Percentiles rank a stretch among this genome's conserved stretches.
Evolutionary conservation across 2,113 vertebrate species (phyloP).

Genomic region (Fulmarus glacialis): DNA sequence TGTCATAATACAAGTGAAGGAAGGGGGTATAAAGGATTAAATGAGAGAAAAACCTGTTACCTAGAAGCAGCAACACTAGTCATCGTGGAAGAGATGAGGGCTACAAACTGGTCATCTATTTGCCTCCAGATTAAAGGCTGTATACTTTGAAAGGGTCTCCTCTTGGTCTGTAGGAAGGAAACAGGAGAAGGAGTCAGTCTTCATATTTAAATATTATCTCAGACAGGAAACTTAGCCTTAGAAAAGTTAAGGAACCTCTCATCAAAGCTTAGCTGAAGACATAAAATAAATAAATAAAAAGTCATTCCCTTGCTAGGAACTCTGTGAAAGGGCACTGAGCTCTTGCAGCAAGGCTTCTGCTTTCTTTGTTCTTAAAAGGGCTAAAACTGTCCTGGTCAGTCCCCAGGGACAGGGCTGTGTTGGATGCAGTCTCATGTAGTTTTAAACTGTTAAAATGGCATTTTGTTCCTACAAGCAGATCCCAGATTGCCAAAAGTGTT

Average conservation of each 20-base stretch:
- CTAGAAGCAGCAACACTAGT: neutral
- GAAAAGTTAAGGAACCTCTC: neutral
- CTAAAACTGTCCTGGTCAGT: neutral
- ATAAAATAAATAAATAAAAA: constrained; percentile 43
- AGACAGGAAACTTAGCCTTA: constrained; percentile 15
- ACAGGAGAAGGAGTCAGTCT: neutral
- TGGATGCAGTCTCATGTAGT: neutral
- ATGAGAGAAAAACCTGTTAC: neutral
- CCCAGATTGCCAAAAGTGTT: neutral
- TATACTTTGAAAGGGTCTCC: neutral
- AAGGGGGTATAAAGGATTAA: neutral
- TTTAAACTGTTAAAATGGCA: neutral
- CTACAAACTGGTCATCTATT: neutral
- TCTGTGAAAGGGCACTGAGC: constrained; percentile 29
- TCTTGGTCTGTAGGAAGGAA: constrained; percentile 29
- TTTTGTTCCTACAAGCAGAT: neutral
- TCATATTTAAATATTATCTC: constrained; percentile 5
- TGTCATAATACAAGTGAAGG: neutral
- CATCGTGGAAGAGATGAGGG: neutral
- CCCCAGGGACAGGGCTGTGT: neutral
- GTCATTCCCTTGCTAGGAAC: neutral
- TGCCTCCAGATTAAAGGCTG: neutral
- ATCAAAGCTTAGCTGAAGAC: constrained; percentile 43
- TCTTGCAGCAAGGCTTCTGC: neutral
- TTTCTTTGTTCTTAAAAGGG: constrained; percentile 29